These are phyloP conservation scores for Brienomyrus brachyistius DNA, from an alignment of 2,113 vertebrate genomes.

Conservation along the genomic window DNA sequence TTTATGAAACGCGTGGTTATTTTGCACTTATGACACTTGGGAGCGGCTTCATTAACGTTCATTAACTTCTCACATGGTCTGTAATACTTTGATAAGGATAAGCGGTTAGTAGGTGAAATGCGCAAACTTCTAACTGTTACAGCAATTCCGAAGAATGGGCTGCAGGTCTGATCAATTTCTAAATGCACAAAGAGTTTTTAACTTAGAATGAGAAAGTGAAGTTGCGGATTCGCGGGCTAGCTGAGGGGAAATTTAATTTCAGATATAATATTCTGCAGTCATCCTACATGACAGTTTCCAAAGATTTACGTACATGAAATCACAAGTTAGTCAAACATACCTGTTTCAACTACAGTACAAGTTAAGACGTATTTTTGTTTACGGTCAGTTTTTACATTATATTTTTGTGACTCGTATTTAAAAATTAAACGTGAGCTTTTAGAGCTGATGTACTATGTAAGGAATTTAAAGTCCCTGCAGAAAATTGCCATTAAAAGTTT, in stretches of 20 bases:
- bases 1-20: not conserved
- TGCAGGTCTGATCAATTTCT: not conserved
- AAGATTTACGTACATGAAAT: not conserved
- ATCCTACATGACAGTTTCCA: not conserved
- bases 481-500: not conserved
- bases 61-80: not conserved
- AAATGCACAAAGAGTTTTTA: not conserved
- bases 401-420: not conserved
- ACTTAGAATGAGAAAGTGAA: not conserved
- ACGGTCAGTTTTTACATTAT: not conserved
- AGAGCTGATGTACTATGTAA: not conserved
- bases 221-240: not conserved
- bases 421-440: not conserved
- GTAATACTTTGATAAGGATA: not conserved
- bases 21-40: not conserved
- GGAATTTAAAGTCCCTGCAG: not conserved
- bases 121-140: not conserved
- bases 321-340: not conserved
- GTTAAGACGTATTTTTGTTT: not conserved
- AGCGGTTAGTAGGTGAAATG: not conserved
- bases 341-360: no score
- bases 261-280: not conserved
- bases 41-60: not conserved
- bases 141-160: not conserved
- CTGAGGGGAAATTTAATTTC: not conserved